phyloP scores from a whole-genome alignment of 2,797 vertebrate species.

The Carapus acus region DNA sequence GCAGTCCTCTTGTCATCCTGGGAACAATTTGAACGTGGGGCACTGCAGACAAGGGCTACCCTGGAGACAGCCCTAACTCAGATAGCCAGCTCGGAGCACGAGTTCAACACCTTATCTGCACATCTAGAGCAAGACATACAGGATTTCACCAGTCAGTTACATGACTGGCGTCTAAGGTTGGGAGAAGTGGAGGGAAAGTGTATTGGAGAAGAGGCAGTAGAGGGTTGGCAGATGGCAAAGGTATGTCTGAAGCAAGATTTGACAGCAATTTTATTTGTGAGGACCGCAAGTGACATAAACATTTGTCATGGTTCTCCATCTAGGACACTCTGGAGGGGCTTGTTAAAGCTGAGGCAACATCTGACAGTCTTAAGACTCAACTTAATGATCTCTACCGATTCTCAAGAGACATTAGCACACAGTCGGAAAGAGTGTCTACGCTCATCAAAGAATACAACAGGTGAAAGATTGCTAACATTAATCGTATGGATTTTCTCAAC shows the following conservation, averaged over 20 bases:
- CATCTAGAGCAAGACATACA: conserved; percentile 80
- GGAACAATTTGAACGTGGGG: conserved; percentile 88
- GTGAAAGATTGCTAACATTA: conserved; percentile 56
- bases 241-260: conserved; percentile 58
- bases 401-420: conserved; percentile 85
- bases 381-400: conserved; percentile 93
- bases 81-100: conserved; percentile 86
- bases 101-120: conserved; percentile 76
- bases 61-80: conserved; percentile 80
- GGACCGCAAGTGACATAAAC: background rate
- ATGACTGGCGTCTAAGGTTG: conserved; percentile 72
- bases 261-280: background rate
- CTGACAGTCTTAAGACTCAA: conserved; percentile 86
- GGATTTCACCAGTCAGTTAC: conserved; percentile 70
- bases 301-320: conserved; percentile 12
- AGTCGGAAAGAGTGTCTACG: conserved; percentile 86
- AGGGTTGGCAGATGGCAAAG: conserved; percentile 85
- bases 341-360: conserved; percentile 82
- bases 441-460: conserved; percentile 96
- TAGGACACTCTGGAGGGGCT: conserved; percentile 85
- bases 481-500: no score
- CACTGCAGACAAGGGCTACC: conserved; percentile 70
- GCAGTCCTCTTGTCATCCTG: conserved; percentile 80
- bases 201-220: conserved; percentile 79
- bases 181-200: conserved; percentile 71